phyloP scores from a whole-genome alignment of 2,797 vertebrate genomes.

The Sciurus carolinensis region DNA sequence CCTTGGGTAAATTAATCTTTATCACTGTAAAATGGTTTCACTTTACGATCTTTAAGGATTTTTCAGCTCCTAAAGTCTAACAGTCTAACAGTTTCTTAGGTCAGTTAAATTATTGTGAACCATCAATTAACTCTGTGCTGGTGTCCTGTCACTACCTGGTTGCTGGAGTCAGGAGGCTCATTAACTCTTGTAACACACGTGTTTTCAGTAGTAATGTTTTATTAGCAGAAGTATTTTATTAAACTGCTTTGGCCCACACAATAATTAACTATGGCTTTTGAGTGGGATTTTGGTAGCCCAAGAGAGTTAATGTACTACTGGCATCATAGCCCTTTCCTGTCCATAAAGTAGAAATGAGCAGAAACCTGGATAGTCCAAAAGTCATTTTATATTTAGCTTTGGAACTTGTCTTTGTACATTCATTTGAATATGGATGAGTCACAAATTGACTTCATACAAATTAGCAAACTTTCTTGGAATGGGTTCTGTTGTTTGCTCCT shows the following conservation, averaged over 20 bases:
- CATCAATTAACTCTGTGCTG: background rate
- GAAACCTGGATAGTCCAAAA: conserved; percentile 76
- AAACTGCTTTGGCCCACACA: background rate
- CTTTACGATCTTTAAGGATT: conserved; percentile 9
- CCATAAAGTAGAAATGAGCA: conserved; percentile 58
- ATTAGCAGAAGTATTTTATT: background rate
- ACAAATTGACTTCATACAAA: conserved; percentile 77
- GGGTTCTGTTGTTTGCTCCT: conserved; percentile 70
- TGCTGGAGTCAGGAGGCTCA: background rate
- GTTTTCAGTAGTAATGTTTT: background rate
- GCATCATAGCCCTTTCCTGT: conserved; percentile 48
- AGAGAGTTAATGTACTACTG: conserved; percentile 50
- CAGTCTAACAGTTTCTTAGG: conserved; percentile 44
- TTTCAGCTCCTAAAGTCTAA: conserved; percentile 52
- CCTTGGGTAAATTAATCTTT: conserved; percentile 31
- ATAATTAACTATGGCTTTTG: background rate
- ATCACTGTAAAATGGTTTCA: conserved; percentile 42
- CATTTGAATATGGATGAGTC: conserved; percentile 79
- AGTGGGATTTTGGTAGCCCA: conserved; percentile 7
- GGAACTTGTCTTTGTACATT: conserved; percentile 77
- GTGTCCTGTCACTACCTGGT: background rate
- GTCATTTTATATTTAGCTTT: conserved; percentile 80
- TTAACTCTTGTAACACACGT: background rate
- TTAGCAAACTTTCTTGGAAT: conserved; percentile 76
- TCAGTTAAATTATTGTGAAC: conserved; percentile 20